Evolutionary conservation across 2,888 invertebrate genomes (phyloP).

Genomic region (Acrobasis consociella): DNA sequence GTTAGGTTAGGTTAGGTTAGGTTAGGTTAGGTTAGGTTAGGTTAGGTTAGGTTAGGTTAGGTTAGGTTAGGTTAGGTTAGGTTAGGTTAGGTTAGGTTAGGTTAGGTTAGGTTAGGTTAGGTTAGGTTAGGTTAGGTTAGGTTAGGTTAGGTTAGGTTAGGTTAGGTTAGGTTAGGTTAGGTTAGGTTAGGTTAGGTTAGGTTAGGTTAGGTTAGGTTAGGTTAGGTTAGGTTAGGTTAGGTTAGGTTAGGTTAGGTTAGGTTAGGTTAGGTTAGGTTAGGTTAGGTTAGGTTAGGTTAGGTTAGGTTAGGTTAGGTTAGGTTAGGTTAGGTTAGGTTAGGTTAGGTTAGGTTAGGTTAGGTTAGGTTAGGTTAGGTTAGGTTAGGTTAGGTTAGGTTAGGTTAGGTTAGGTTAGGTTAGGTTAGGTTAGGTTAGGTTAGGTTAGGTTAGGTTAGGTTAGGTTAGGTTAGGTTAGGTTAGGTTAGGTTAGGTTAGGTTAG

Average conservation of each 20-base stretch:
- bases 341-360: too few relatives aligned
- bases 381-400: too few relatives aligned
- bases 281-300: slow-evolving; percentile 3
- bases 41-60: slow-evolving; percentile 3
- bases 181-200: slow-evolving; percentile 3
- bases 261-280: slow-evolving; percentile 3
- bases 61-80: slow-evolving; percentile 3
- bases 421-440: too few relatives aligned
- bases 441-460: too few relatives aligned
- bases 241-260: slow-evolving; percentile 2
- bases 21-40: slow-evolving; percentile 3
- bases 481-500: too few relatives aligned
- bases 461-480: too few relatives aligned
- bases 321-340: slow-evolving; percentile 3
- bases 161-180: slow-evolving; percentile 3
- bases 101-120: slow-evolving; percentile 3
- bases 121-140: slow-evolving; percentile 3
- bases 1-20: slow-evolving; percentile 3
- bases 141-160: slow-evolving; percentile 3
- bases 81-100: slow-evolving; percentile 3
- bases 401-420: too few relatives aligned
- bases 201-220: slow-evolving; percentile 3
- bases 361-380: too few relatives aligned
- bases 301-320: slow-evolving; percentile 3
- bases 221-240: slow-evolving; percentile 3